Evolutionary conservation across 92 coral and sea anemone species (phyloP).

Genomic region (Bergia puertoricense): DNA sequence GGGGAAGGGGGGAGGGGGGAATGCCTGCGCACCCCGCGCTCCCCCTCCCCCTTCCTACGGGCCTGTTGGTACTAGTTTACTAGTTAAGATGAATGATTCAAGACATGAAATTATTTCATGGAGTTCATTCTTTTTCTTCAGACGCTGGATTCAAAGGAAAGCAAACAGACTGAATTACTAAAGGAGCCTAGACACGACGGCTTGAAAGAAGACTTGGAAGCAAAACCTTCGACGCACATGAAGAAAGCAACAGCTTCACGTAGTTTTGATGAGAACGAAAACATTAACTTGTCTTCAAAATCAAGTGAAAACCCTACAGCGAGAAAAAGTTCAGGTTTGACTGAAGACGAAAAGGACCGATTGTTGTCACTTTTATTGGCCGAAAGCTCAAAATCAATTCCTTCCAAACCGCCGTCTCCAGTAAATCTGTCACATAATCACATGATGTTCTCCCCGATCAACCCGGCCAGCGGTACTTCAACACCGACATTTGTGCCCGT

Average conservation of each 20-base stretch:
- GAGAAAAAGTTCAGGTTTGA: conserved; percentile 43
- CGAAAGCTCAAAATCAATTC: conserved; percentile 4
- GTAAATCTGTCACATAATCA: conserved; percentile 43
- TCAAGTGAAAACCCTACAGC: not conserved
- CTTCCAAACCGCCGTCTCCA: conserved; percentile 69
- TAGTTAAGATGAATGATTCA: not conserved
- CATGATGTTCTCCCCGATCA: conserved; percentile 73
- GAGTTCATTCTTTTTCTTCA: too few relatives aligned
- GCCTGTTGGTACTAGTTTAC: not conserved
- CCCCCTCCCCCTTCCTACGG: too few relatives aligned
- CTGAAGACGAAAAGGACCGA: conserved; percentile 55
- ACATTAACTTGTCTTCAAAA: not conserved
- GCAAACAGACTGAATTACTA: not conserved
- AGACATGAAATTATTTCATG: not conserved
- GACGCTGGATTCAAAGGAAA: not conserved
- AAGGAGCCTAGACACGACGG: not conserved
- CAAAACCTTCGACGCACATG: not conserved
- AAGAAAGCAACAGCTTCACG: not conserved
- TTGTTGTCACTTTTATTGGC: conserved; percentile 59
- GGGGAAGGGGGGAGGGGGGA: too few relatives aligned
- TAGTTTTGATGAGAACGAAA: conserved; percentile 12
- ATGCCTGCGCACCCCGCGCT: too few relatives aligned
- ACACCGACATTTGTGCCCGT: conserved; percentile 72
- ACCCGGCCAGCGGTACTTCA: conserved; percentile 66
- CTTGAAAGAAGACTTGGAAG: not conserved